Evolutionary conservation across 2,113 vertebrate genomes (phyloP).

Genomic region (Elgaria multicarinata): DNA sequence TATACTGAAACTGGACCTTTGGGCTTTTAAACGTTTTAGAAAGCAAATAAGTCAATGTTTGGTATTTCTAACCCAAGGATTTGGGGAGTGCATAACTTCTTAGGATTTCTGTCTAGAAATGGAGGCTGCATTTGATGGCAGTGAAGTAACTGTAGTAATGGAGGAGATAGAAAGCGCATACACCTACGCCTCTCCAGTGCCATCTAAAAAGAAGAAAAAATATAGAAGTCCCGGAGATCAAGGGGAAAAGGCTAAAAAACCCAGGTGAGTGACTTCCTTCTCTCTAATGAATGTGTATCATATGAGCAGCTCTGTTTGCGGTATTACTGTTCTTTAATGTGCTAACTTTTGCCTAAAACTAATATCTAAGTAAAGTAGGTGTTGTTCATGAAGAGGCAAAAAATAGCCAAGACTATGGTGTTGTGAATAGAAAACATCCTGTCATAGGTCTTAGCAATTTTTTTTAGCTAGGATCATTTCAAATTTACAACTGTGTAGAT

Average conservation of each 20-base stretch:
- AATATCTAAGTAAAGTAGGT: background rate
- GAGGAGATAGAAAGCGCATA: constrained; percentile 90
- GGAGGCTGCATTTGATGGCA: constrained; percentile 86
- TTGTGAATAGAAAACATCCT: background rate
- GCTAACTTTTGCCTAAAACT: background rate
- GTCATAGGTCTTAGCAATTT: no score
- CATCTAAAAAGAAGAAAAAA: constrained; percentile 90
- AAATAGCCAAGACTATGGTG: background rate
- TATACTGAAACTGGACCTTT: background rate
- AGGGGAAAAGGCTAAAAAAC: constrained; percentile 89
- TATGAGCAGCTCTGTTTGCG: background rate
- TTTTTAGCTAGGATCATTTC: background rate
- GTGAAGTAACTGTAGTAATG: constrained; percentile 86
- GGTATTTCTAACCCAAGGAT: background rate
- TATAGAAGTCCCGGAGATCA: constrained; percentile 82
- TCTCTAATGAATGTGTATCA: background rate
- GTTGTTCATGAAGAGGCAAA: background rate
- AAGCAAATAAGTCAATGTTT: background rate
- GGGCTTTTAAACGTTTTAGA: background rate
- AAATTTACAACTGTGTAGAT: background rate
- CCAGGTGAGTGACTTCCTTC: constrained; percentile 80
- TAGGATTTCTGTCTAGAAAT: constrained; percentile 74
- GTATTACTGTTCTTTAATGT: background rate
- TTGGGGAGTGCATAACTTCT: fast-evolving
- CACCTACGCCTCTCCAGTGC: constrained; percentile 79